Conservation (phyloP, 2,888 invertebrate species). For the Dendrolimus pini region DNA sequence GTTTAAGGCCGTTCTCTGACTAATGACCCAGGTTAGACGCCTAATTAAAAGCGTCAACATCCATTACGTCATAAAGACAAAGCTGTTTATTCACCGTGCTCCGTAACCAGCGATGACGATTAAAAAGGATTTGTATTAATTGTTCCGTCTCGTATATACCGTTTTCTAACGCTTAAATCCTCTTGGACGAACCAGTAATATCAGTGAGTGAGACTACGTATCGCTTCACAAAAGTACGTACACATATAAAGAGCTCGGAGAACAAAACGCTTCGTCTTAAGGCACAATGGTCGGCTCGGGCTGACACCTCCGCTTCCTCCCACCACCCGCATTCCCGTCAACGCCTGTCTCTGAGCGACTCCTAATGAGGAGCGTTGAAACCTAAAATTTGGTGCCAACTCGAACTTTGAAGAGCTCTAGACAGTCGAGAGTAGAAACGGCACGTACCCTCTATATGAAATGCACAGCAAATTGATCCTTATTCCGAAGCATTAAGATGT, state of each 20-base stretch:
- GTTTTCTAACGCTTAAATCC: slow-evolving; percentile 2
- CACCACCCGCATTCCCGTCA: slow-evolving; percentile 14
- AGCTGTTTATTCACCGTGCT: neutral
- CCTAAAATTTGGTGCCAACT: slow-evolving; percentile 73
- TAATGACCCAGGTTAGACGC: neutral
- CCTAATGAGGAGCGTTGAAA: slow-evolving; percentile 70
- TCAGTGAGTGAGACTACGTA: slow-evolving; percentile 34
- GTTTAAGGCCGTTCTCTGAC: neutral
- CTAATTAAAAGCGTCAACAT: neutral
- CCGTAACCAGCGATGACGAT: neutral
- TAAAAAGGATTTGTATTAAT: slow-evolving; percentile 4
- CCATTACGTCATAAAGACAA: neutral
- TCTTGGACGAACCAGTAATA: slow-evolving; percentile 29
- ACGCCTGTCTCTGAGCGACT: slow-evolving; percentile 34
- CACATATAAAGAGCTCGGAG: slow-evolving; percentile 36
- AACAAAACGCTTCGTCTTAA: slow-evolving; percentile 59
- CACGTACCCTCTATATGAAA: slow-evolving; percentile 23
- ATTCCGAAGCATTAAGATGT: slow-evolving; percentile 21
- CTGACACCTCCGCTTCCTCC: slow-evolving; percentile 18
- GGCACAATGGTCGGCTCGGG: slow-evolving; percentile 46
- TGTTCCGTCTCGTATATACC: neutral
- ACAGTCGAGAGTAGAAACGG: slow-evolving; percentile 36
- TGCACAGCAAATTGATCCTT: slow-evolving; percentile 26
- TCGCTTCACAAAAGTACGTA: slow-evolving; percentile 15
- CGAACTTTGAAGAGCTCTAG: slow-evolving; percentile 62